These are phyloP conservation scores for Phallusia fumigata DNA, from an alignment of 23 tunicate genomes.

Conservation along the genomic window DNA sequence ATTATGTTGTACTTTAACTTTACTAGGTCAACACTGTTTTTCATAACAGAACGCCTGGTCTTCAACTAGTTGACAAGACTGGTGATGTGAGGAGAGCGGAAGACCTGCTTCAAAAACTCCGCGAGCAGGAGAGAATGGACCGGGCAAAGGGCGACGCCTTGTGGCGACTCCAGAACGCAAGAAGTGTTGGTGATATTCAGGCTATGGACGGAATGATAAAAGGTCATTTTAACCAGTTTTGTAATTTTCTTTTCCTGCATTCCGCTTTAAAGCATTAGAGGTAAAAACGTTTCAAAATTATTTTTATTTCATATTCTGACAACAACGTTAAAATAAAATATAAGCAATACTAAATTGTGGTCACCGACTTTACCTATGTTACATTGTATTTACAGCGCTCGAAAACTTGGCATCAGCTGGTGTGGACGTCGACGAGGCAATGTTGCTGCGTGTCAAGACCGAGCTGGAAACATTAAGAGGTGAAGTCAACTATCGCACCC, in stretches of 20 bases:
- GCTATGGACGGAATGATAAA: constrained; percentile 70
- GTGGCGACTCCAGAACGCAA: constrained; percentile 65
- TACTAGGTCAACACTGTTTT: too few species aligned
- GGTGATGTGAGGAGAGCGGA: constrained; percentile 72
- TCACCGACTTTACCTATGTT: neutral
- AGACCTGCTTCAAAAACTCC: constrained; percentile 37
- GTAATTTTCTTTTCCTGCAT: too few species aligned
- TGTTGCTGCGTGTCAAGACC: constrained; percentile 52
- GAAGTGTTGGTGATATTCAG: constrained; percentile 48
- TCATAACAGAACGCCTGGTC: constrained; percentile 52
- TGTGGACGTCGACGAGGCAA: constrained; percentile 73
- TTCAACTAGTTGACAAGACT: constrained; percentile 68
- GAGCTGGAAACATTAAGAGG: constrained; percentile 58
- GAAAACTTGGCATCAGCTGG: constrained; percentile 70
- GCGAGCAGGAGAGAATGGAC: constrained; percentile 56
- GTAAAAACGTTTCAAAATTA: too few species aligned
- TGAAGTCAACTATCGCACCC: constrained; percentile 51
- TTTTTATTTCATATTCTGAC: too few species aligned
- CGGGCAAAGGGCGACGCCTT: constrained; percentile 62
- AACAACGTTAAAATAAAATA: too few species aligned
- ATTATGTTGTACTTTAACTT: too few species aligned
- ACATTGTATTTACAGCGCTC: constrained; percentile 33
- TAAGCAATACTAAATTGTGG: too few species aligned
- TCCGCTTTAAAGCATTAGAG: too few species aligned
- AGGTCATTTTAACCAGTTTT: constrained; percentile 22